Percentiles rank a stretch among this genome's conserved stretches.
Evolutionary conservation across 2,113 vertebrate species (phyloP).

Genomic region (Hymenochirus boettgeri): DNA sequence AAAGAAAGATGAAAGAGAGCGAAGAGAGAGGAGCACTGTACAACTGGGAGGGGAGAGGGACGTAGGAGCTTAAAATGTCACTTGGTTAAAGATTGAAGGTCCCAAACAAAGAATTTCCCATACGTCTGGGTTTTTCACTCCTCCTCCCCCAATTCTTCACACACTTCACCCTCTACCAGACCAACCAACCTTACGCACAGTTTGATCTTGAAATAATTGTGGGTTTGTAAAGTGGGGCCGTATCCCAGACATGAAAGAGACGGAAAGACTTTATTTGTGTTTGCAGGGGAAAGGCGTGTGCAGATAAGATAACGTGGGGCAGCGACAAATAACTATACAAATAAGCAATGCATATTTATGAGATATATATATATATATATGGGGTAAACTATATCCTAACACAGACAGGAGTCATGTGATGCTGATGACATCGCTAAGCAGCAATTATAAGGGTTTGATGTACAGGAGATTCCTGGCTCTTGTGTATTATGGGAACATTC

Average conservation of each 20-base stretch:
- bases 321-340: no score
- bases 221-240: not conserved
- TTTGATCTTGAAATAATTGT: not conserved
- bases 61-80: constrained; percentile 11
- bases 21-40: not conserved
- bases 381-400: no score
- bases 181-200: not conserved
- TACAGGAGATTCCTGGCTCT: no score
- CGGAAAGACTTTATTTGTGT: not conserved
- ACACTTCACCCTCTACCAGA: not conserved
- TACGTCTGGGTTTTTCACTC: constrained; percentile 21
- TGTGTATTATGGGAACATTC: no score
- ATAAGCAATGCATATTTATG: no score
- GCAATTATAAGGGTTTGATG: no score
- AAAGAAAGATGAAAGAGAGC: constrained; percentile 15
- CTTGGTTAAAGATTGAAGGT: constrained; percentile 15
- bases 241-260: constrained; percentile 9
- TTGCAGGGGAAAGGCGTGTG: not conserved
- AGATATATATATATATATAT: no score
- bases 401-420: no score
- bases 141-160: not conserved
- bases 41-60: not conserved
- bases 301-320: not conserved
- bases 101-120: constrained; percentile 11
- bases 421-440: no score